Conservation (phyloP, 2,113 vertebrate genomes). For the Alligator sinensis region DNA sequence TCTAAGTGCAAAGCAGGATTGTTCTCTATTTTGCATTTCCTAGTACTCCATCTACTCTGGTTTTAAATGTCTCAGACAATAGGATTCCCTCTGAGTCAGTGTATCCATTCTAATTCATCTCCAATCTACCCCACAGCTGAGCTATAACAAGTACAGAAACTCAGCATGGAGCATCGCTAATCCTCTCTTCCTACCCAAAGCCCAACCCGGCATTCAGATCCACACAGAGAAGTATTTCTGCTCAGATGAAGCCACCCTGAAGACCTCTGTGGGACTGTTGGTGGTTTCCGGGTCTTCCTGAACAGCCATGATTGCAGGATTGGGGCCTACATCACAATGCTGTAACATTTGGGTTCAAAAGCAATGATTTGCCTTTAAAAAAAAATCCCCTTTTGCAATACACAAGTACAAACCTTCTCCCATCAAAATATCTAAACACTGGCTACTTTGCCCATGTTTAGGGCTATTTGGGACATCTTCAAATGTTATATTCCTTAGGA, state of each 20-base stretch:
- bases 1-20: neutral
- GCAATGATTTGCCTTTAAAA: neutral
- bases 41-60: neutral
- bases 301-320: neutral
- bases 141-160: neutral
- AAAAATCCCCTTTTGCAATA: neutral
- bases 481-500: neutral
- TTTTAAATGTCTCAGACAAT: neutral
- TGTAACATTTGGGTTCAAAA: neutral
- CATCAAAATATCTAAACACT: neutral
- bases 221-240: neutral
- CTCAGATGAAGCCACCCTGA: neutral
- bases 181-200: neutral
- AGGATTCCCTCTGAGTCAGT: neutral
- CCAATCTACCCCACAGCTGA: neutral
- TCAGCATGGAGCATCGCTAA: accelerated
- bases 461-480: neutral
- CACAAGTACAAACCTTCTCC: neutral
- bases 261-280: neutral
- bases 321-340: neutral
- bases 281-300: neutral
- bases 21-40: neutral
- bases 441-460: neutral
- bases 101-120: neutral
- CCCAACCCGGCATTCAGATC: neutral